These are phyloP conservation scores for Lacerta bilineata DNA, from an alignment of 2,797 vertebrate species.

Conservation along the genomic window DNA sequence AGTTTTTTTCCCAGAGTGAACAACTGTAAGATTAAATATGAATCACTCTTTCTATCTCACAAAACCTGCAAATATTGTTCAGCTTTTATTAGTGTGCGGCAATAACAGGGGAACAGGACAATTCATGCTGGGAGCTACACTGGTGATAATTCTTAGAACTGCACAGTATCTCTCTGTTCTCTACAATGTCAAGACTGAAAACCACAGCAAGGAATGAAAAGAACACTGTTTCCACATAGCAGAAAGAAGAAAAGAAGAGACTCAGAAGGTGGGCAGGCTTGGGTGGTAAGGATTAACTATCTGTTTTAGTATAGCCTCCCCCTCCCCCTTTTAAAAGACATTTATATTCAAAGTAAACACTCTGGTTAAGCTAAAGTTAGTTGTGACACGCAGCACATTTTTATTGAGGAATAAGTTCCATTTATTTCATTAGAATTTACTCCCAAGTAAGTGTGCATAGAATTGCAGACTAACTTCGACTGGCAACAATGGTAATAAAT, in stretches of 20 bases:
- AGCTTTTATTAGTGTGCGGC: conserved; percentile 61
- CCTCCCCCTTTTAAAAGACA: background rate
- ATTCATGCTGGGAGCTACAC: conserved; percentile 32
- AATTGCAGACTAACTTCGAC: background rate
- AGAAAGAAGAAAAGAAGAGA: conserved; percentile 30
- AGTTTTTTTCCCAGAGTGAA: conserved; percentile 59
- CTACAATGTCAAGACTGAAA: conserved; percentile 33
- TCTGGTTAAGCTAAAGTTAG: background rate
- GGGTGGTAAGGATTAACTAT: background rate
- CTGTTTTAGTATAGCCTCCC: background rate
- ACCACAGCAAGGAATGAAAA: background rate
- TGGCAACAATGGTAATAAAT: background rate
- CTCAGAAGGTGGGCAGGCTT: background rate
- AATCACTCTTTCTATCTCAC: conserved; percentile 56
- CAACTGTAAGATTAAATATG: conserved; percentile 65
- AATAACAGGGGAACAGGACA: conserved; percentile 55
- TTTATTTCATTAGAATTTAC: conserved; percentile 1
- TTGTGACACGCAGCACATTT: background rate
- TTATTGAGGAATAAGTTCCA: background rate
- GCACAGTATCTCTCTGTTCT: conserved; percentile 31
- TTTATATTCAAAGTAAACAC: background rate
- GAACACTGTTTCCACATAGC: conserved; percentile 1
- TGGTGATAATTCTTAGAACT: conserved; percentile 60
- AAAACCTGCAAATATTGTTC: conserved; percentile 66
- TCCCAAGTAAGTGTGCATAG: background rate